These are phyloP conservation scores for Stenotaenia linearis DNA, from an alignment of 2,888 invertebrate species.

Conservation along the genomic window DNA sequence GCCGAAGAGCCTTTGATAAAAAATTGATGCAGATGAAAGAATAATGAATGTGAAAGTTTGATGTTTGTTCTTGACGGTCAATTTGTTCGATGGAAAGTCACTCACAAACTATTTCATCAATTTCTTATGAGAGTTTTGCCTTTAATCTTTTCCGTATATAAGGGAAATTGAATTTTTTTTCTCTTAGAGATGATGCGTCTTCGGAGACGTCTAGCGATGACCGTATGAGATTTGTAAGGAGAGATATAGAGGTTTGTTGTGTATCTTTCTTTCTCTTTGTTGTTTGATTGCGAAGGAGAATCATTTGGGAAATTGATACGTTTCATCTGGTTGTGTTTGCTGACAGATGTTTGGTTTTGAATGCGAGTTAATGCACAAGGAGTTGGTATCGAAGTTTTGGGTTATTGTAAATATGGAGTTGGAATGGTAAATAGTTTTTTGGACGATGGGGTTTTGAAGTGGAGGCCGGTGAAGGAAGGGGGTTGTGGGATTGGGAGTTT, in stretches of 20 bases:
- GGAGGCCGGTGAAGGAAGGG: too few relatives aligned
- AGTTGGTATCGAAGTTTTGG: too few relatives aligned
- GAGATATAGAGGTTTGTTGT: neutral
- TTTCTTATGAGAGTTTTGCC: slow-evolving; percentile 1
- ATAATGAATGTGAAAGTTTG: slow-evolving; percentile 8
- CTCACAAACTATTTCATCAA: neutral
- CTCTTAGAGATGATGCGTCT: neutral
- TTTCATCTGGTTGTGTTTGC: too few relatives aligned
- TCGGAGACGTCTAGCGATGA: neutral
- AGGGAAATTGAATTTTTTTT: neutral
- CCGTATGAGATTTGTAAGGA: neutral
- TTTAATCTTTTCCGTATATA: neutral
- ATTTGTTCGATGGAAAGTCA: slow-evolving; percentile 19
- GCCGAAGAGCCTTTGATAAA: neutral
- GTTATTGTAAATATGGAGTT: too few relatives aligned
- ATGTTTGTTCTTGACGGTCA: slow-evolving; percentile 19
- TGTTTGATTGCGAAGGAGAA: too few relatives aligned
- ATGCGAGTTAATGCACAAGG: too few relatives aligned
- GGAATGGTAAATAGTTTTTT: too few relatives aligned
- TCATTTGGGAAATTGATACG: neutral
- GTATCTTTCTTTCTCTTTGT: neutral
- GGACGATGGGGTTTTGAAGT: too few relatives aligned
- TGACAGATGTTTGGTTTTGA: too few relatives aligned
- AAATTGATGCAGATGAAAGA: neutral
- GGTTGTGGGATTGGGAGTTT: too few relatives aligned